Percentiles rank a stretch among this genome's conserved stretches.
phyloP scores from a whole-genome alignment of 2,888 invertebrate genomes.

The Agrenia bidenticulata region DNA sequence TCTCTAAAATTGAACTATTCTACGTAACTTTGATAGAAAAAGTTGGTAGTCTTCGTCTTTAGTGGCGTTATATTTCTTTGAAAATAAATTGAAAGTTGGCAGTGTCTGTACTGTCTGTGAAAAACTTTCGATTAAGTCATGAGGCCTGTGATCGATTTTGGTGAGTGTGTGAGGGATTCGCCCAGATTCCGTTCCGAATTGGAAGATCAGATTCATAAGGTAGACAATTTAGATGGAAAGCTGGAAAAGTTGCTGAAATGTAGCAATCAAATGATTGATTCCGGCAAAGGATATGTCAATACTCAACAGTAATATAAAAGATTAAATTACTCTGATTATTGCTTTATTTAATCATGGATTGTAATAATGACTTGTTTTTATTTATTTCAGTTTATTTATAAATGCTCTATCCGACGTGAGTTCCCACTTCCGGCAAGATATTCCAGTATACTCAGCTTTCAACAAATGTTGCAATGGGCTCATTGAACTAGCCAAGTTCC shows the following conservation, averaged over 20 bases:
- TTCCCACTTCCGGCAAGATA: constrained; percentile 81
- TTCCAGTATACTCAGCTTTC: constrained; percentile 75
- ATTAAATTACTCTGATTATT: constrained; percentile 14
- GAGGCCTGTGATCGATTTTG: constrained; percentile 51
- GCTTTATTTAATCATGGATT: too few species aligned
- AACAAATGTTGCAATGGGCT: constrained; percentile 75
- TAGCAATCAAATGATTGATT: constrained; percentile 85
- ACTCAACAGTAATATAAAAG: constrained; percentile 77
- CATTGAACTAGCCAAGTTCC: constrained; percentile 91
- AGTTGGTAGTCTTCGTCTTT: too few species aligned
- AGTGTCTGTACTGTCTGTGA: too few species aligned
- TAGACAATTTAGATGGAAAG: constrained; percentile 83
- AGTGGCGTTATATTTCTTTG: too few species aligned
- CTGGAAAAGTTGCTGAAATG: constrained; percentile 83
- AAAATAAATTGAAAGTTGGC: too few species aligned
- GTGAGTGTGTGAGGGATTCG: constrained; percentile 50
- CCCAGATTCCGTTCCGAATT: constrained; percentile 65
- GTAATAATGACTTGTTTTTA: too few species aligned
- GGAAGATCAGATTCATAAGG: constrained; percentile 81
- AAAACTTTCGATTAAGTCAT: too few species aligned
- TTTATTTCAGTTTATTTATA: constrained; percentile 69
- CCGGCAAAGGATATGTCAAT: constrained; percentile 86
- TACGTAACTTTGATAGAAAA: too few species aligned
- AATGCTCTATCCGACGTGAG: constrained; percentile 89
- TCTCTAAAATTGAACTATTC: too few species aligned